These are phyloP conservation scores for Palythoa heliodiscus DNA, from an alignment of 92 coral and sea anemone genomes.

Conservation along the genomic window DNA sequence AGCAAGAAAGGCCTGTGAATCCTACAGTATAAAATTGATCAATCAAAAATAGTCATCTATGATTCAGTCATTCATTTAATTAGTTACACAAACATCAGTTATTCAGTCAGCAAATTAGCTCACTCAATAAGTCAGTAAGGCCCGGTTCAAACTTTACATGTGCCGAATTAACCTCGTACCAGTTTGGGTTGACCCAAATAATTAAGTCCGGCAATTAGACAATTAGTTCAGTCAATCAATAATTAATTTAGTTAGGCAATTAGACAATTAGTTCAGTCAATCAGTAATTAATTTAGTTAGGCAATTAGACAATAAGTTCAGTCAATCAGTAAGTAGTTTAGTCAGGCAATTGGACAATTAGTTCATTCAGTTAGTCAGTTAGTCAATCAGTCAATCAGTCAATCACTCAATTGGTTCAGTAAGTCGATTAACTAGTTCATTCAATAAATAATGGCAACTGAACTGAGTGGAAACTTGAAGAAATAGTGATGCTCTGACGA, in stretches of 20 bases:
- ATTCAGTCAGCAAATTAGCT: background rate
- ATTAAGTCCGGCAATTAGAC: too few relatives aligned
- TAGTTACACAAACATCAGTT: background rate
- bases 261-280: background rate
- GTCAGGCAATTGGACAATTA: background rate
- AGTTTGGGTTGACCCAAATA: too few relatives aligned
- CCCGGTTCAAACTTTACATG: background rate
- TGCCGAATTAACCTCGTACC: too few relatives aligned
- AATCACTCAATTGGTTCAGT: background rate
- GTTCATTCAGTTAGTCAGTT: background rate
- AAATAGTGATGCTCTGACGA: too few relatives aligned
- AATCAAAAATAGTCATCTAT: background rate
- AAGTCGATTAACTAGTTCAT: background rate
- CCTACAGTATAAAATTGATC: background rate
- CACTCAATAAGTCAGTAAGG: background rate
- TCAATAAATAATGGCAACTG: background rate
- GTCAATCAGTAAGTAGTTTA: background rate
- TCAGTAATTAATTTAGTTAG: background rate
- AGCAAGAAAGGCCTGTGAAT: slow-evolving; percentile 6
- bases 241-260: background rate
- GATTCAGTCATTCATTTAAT: background rate
- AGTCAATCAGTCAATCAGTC: background rate
- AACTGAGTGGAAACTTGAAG: too few relatives aligned
- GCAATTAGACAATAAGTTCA: background rate
- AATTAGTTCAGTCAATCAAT: background rate